Base-by-base conservation (phyloP, 2,113 vertebrate genomes). In the Psephotus haematonotus region DNA sequence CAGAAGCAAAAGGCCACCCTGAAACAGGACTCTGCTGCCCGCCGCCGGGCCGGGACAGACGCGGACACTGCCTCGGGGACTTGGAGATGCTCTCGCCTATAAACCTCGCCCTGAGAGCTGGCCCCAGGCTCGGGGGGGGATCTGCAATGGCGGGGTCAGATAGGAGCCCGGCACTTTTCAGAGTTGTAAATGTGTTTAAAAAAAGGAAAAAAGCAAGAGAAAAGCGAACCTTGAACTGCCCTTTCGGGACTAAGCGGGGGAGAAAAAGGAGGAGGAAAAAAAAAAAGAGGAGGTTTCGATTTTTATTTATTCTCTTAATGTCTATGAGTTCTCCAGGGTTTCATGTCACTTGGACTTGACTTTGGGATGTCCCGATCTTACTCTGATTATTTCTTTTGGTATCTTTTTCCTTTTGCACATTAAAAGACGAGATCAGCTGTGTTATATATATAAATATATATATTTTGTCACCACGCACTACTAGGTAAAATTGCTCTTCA, bases 241-340 rank as follows among this genome's bases (percentile, higher is more conserved):
- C 98, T 97, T 98, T 98, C 83, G 97, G 80, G 97, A 98, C 97
- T 88, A 86, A 95, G 64, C 2, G 35, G 76, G 85, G 60, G 74
- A 69, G 39, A 96, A 96, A 97, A 90, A 39, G 14, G 65, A 28
- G 13, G 6, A 29, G 5, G 5, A n/a, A 1, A 44, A 2, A 44
- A 0, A 49, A 9, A 87, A 67, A 83, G 92, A 97, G 98, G 98
- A 98, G 95, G 96, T 97, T 98, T 98, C 77, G 98, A 96, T 98
- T 98, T 98, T 99, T 98, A 99, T 99, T 99, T 99, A 99, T 99
- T 99, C 98, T 98, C 98, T 98, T 98, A 91, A 98, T 97, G 98
- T 98, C 98, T 98, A 98, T 98, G 97, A 98, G 98, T 98, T 98
- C 97, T 98, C 98, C 98, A 97, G 98, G 97, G 97, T 98, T 78